Conservation (phyloP, 1,140 invertebrate species). For the Cotesia glomerata region DNA sequence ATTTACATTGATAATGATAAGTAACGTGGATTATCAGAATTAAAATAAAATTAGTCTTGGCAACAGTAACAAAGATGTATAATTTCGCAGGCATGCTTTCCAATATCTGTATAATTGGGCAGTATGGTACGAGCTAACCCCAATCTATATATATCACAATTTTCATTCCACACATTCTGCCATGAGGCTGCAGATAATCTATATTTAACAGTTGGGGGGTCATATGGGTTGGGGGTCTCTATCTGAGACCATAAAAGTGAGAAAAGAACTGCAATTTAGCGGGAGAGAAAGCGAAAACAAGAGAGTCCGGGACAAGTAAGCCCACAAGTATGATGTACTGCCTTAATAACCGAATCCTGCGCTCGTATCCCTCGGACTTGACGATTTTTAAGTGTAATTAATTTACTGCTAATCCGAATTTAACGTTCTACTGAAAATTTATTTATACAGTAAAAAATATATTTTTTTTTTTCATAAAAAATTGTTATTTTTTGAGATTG, state of each 20-base stretch:
- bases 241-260: constrained; percentile 16
- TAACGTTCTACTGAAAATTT: no score
- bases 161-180: background rate
- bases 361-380: constrained; percentile 37
- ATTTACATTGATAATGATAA: no score
- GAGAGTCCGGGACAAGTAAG: constrained; percentile 14
- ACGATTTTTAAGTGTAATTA: constrained; percentile 58
- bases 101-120: constrained; percentile 16
- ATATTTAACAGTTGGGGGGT: constrained; percentile 7
- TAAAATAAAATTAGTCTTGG: background rate
- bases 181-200: constrained; percentile 9
- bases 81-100: background rate
- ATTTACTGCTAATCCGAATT: constrained; percentile 45
- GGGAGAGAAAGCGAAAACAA: constrained; percentile 16
- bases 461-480: no score
- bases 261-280: constrained; percentile 20
- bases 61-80: background rate
- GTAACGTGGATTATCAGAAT: no score
- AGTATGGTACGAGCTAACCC: background rate
- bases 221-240: background rate
- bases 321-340: constrained; percentile 52
- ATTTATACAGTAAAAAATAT: no score
- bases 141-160: constrained; percentile 12
- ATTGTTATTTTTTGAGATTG: no score
- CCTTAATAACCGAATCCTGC: constrained; percentile 54